These are phyloP conservation scores for Cordilura impudica DNA, from an alignment of 2,888 invertebrate species.

Conservation along the genomic window DNA sequence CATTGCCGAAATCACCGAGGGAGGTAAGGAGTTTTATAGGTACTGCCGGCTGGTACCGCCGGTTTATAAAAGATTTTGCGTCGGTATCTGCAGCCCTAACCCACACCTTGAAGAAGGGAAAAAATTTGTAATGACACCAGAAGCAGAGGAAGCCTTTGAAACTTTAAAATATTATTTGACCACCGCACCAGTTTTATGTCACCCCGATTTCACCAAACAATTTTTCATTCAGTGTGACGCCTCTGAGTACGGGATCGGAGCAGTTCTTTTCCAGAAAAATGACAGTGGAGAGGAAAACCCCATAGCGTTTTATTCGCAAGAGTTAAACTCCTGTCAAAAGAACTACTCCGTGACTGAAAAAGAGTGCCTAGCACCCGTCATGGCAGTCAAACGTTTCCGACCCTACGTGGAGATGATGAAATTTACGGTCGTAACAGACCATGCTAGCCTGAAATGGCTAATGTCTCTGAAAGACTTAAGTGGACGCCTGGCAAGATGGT, in stretches of 20 bases:
- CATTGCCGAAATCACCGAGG: constrained; percentile 4
- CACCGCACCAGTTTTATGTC: not conserved
- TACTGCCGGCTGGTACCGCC: constrained; percentile 35
- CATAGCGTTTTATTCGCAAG: constrained; percentile 25
- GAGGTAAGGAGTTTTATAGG: constrained; percentile 36
- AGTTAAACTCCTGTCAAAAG: constrained; percentile 2
- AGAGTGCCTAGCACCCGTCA: constrained; percentile 23
- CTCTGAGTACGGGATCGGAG: constrained; percentile 25
- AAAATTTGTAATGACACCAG: not conserved
- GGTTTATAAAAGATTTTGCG: constrained; percentile 12
- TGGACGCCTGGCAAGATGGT: constrained; percentile 65
- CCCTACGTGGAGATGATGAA: constrained; percentile 45
- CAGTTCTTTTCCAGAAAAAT: constrained; percentile 27
- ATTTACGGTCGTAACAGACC: constrained; percentile 38
- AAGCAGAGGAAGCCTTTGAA: not conserved
- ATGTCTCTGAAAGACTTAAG: constrained; percentile 23
- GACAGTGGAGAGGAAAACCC: constrained; percentile 31
- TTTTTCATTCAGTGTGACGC: constrained; percentile 22
- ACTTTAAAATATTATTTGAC: not conserved
- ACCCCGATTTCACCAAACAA: not conserved
- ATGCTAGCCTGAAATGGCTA: constrained; percentile 32
- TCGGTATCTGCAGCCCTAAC: constrained; percentile 10
- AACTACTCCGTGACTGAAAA: constrained; percentile 8
- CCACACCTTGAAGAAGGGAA: not conserved
- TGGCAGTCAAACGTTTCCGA: constrained; percentile 36